Base-by-base conservation (phyloP, 2,888 invertebrate genomes). In the Sepioteuthis lessoniana region DNA sequence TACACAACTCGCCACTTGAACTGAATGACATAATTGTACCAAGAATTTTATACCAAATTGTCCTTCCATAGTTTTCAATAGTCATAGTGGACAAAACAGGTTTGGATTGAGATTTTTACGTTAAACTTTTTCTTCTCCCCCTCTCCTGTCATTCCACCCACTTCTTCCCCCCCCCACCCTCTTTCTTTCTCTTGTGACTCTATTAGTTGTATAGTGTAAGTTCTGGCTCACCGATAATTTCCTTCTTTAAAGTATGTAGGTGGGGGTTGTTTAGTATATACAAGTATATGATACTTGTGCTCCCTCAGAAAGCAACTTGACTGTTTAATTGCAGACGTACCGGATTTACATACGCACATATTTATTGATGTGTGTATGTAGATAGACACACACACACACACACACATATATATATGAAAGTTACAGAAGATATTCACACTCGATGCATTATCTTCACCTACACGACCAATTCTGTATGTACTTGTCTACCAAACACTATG, bases 391-490 rank as follows among this genome's bases (percentile, higher is more conserved):
- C n/a, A 10, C n/a, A n/a, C n/a, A 7, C n/a, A n/a, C 13, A n/a
- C 25, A 25, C 7, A 25, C 25, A 55, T 21, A 55, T 55, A 55
- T 55, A 25, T 55, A 19, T 13, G 16, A 47, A 19, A 13, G 13
- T 5, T 55, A 25, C n/a, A 76, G 76, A 4, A 21, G n/a, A 76
- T n/a, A n/a, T n/a, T n/a, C 19, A n/a, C 10, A n/a, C n/a, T n/a
- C 4, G n/a, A 76, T 76, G 76, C 13, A 10, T n/a, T 10, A 76
- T 76, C n/a, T 76, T 76, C 13, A 76, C n/a, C 76, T 7, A 76
- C 76, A n/a, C 76, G n/a, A 76, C 76, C n/a, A 76, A 8, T 76
- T 76, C n/a, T 76, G 76, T n/a, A 76, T 76, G 76, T 76, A 76
- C 76, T 76, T 76, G n/a, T 76, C 31, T n/a, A 76, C 76, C n/a